Base-by-base conservation (phyloP, 1,140 invertebrate genomes). In the Atta cephalotes region DNA sequence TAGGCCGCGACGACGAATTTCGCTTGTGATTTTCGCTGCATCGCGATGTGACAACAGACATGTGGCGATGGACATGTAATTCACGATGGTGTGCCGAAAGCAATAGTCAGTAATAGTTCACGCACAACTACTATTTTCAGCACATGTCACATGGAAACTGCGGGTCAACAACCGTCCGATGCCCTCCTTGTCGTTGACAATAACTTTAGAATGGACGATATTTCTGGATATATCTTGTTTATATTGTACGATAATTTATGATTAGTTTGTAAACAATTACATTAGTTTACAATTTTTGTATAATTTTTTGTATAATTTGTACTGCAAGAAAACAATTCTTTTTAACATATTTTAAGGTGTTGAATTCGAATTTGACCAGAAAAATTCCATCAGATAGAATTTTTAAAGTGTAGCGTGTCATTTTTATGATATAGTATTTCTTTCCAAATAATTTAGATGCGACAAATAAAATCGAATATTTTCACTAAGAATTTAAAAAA, bases 51-150 rank as follows among this genome's bases (percentile, higher is more conserved):
- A 74, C 70, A n/a, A 2, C n/a, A 14, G 31, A 79, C 82, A 65
- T 45, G 49, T n/a, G 51, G 35, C 60, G 72, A 79, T 66, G 45
- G 62, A 85, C 53, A 56, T 51, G 62, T 85, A 68, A 85, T 79
- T 85, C 72, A 31, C 58, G 45, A 49, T 72, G 58, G 49, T 18
- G 21, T 31, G 9, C 2, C 51, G 56, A 56, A 76, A 58, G 81
- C 45, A 72, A 82, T 82, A 82, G 63, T 68, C 77, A 56, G 31
- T 51, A 21, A 35, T 84, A 58, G 35, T 25, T 39, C n/a, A 18
- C 35, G 56, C 58, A 9, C 35, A 49, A n/a, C 25, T 60, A 60
- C 35, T 18, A 76, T 18, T 76, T 76, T 84, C 28, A 5, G 14
- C 18, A 51, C 28, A 39, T 65, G 39, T 70, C 21, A 18, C 31